Evolutionary conservation across 2,888 invertebrate genomes (phyloP).

Genomic region (Temnothorax unifasciatus): DNA sequence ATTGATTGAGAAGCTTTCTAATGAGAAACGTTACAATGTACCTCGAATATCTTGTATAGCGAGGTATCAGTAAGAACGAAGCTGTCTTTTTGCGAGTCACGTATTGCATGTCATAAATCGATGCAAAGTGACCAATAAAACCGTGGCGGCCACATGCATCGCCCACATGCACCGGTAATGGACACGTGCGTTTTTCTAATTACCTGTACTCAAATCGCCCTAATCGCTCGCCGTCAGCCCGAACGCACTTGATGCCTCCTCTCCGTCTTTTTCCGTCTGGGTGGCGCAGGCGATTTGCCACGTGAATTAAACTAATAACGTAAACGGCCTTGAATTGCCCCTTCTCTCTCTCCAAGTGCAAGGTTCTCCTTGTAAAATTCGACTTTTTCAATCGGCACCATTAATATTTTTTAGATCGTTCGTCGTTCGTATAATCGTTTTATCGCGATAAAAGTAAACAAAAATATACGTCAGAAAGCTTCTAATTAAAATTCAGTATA

Average conservation of each 20-base stretch:
- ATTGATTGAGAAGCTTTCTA: neutral
- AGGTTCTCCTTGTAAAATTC: neutral
- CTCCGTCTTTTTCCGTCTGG: neutral
- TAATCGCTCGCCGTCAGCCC: constrained; percentile 31
- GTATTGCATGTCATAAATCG: constrained; percentile 74
- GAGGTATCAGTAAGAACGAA: constrained; percentile 38
- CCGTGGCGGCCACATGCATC: constrained; percentile 50
- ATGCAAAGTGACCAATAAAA: constrained; percentile 77
- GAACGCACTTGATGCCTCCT: neutral
- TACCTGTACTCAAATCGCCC: constrained; percentile 40
- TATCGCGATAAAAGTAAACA: neutral
- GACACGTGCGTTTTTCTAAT: constrained; percentile 59
- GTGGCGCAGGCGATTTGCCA: neutral
- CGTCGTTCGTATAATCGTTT: neutral
- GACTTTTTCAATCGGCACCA: neutral
- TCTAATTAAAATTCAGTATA: neutral
- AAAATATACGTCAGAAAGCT: neutral
- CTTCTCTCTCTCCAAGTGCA: neutral
- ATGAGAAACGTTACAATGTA: neutral
- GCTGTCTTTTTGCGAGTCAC: constrained; percentile 64
- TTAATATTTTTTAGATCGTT: constrained; percentile 16
- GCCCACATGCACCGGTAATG: constrained; percentile 63
- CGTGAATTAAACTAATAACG: constrained; percentile 25
- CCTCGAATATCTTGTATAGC: neutral
- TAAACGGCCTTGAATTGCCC: neutral